Conservation (phyloP, 2,797 vertebrate species). For the Gouania willdenowi region DNA sequence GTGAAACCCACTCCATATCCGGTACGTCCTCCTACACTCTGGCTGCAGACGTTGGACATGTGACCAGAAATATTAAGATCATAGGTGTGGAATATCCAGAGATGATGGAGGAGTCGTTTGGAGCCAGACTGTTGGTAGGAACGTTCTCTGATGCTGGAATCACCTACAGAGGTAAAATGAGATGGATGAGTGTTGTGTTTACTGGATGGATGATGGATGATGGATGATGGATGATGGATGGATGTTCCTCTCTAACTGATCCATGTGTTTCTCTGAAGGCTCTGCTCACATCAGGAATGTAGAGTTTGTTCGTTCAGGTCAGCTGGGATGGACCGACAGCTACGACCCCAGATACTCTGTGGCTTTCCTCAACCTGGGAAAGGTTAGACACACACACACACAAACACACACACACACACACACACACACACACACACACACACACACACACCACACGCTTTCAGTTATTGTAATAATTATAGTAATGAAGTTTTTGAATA, state of each 20-base stretch:
- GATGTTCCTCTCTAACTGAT: too few species aligned
- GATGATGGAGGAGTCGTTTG: conserved; percentile 78
- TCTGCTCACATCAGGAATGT: conserved; percentile 85
- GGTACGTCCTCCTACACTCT: conserved; percentile 71
- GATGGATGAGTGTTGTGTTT: too few species aligned
- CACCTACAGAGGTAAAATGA: conserved; percentile 72
- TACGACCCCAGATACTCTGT: conserved; percentile 83
- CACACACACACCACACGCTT: too few species aligned
- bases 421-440: too few species aligned
- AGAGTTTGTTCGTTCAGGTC: conserved; percentile 83
- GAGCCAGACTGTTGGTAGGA: conserved; percentile 81
- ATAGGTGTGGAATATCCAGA: conserved; percentile 73
- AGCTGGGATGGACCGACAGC: conserved; percentile 78
- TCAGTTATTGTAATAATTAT: too few species aligned
- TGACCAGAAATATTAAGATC: conserved; percentile 85
- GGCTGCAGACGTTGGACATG: conserved; percentile 80
- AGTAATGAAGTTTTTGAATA: too few species aligned
- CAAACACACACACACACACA: too few species aligned
- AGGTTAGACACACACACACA: conserved; percentile 53
- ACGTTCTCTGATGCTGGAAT: conserved; percentile 63
- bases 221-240: too few species aligned
- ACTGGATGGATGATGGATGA: too few species aligned
- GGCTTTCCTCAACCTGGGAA: conserved; percentile 79
- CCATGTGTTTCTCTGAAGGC: too few species aligned
- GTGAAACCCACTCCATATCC: conserved; percentile 66